Evolutionary conservation across 1,140 invertebrate genomes (phyloP).

Genomic region (Bacillus rossius): DNA sequence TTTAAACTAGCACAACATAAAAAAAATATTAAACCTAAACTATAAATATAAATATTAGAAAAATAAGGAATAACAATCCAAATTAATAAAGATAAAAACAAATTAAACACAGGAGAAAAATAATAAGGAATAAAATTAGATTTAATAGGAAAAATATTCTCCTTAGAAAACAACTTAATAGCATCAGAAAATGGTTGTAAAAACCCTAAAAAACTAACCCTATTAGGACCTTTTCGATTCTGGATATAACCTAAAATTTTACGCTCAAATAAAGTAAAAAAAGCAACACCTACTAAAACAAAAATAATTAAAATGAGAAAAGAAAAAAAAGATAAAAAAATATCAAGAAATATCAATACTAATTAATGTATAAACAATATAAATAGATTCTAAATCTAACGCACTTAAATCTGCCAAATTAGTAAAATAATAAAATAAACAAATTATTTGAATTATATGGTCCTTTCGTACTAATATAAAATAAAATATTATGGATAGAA

Average conservation of each 20-base stretch:
- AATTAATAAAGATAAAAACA: slow-evolving; percentile 49
- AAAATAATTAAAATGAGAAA: slow-evolving; percentile 46
- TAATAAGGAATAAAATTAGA: slow-evolving; percentile 50
- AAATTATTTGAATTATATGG: slow-evolving; percentile 37
- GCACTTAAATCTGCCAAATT: slow-evolving; percentile 54
- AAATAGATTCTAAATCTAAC: slow-evolving; percentile 56
- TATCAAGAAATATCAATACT: slow-evolving; percentile 43
- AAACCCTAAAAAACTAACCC: slow-evolving; percentile 54
- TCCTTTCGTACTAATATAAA: slow-evolving; percentile 64
- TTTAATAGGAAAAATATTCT: slow-evolving; percentile 43
- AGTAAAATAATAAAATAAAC: slow-evolving; percentile 42
- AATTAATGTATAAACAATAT: slow-evolving; percentile 47
- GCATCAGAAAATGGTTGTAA: slow-evolving; percentile 60
- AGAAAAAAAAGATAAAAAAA: slow-evolving; percentile 41
- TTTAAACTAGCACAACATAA: too few relatives aligned
- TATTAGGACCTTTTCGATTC: slow-evolving; percentile 64
- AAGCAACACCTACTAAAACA: slow-evolving; percentile 55
- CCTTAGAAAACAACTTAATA: slow-evolving; percentile 59
- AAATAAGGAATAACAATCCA: slow-evolving; percentile 46
- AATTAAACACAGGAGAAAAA: slow-evolving; percentile 50
- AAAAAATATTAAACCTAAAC: slow-evolving; percentile 40
- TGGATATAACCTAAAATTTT: slow-evolving; percentile 62
- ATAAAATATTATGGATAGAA: slow-evolving; percentile 56
- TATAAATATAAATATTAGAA: slow-evolving; percentile 33
- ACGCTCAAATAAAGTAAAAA: slow-evolving; percentile 61